phyloP scores from a whole-genome alignment of 2,888 invertebrate genomes.

The Leptopilina myrica region DNA sequence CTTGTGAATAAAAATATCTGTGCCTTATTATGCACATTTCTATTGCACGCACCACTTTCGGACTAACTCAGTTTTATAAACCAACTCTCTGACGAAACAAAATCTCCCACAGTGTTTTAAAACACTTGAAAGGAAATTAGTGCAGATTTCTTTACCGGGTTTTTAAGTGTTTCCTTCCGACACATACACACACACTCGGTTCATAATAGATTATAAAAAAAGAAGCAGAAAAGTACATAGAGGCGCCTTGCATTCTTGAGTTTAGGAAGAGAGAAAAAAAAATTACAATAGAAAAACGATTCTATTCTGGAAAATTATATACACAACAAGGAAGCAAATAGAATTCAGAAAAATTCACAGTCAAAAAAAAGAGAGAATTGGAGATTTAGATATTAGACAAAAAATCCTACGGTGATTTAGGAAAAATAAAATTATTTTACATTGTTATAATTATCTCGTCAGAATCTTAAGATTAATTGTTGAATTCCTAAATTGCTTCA shows the following conservation, averaged over 20 bases:
- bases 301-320: not conserved
- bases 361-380: too few relatives aligned
- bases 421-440: not conserved
- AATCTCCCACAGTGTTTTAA: slow-evolving; percentile 28
- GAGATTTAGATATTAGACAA: too few relatives aligned
- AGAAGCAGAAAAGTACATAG: not conserved
- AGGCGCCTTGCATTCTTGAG: not conserved
- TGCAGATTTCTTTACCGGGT: slow-evolving; percentile 31
- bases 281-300: slow-evolving; percentile 7
- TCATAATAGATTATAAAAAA: not conserved
- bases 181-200: not conserved
- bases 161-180: slow-evolving; percentile 35
- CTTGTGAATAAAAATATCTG: too few relatives aligned
- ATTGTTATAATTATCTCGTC: slow-evolving; percentile 2
- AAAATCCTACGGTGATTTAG: not conserved
- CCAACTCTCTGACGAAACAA: slow-evolving; percentile 47
- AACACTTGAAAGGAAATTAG: slow-evolving; percentile 23
- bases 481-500: not conserved
- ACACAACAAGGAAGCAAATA: not conserved
- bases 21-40: slow-evolving; percentile 44
- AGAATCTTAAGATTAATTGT: slow-evolving; percentile 2
- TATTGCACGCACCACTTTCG: slow-evolving; percentile 52
- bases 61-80: slow-evolving; percentile 42
- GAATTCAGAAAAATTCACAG: too few relatives aligned
- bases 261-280: not conserved